Conservation (phyloP, 1,140 invertebrate species). For the Plectus sambesii region DNA sequence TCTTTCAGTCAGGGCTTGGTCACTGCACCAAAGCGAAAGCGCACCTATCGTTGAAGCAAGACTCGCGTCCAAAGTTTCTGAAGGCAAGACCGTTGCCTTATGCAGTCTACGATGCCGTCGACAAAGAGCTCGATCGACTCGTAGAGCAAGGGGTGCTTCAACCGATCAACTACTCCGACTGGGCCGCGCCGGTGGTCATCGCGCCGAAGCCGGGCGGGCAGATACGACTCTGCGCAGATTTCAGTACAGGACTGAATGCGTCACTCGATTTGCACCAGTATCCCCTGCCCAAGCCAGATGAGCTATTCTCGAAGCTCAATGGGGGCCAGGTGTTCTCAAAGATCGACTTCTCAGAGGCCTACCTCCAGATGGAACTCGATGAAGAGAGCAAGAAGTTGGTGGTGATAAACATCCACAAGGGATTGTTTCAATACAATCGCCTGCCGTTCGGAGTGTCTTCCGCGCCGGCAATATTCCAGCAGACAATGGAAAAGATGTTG, state of each 20-base stretch:
- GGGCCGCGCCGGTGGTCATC: conserved; percentile 47
- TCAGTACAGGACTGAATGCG: conserved; percentile 35
- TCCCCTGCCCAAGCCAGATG: conserved; percentile 38
- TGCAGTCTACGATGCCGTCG: conserved; percentile 1
- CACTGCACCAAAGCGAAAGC: conserved; percentile 15
- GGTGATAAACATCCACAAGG: conserved; percentile 26
- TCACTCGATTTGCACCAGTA: conserved; percentile 19
- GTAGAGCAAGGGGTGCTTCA: conserved; percentile 38
- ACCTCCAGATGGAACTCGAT: conserved; percentile 27
- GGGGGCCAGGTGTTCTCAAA: conserved; percentile 35
- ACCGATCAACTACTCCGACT: conserved; percentile 44
- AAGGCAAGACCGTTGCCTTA: conserved; percentile 12
- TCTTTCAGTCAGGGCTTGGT: conserved; percentile 13
- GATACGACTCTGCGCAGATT: conserved; percentile 47
- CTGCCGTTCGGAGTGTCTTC: conserved; percentile 50
- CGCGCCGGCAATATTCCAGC: conserved; percentile 51
- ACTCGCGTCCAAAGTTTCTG: conserved; percentile 9
- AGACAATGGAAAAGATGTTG: conserved; percentile 48
- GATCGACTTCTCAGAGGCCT: conserved; percentile 34
- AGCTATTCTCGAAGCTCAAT: conserved; percentile 30
- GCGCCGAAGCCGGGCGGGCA: conserved; percentile 45
- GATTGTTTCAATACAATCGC: conserved; percentile 27
- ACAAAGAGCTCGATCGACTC: conserved; percentile 21
- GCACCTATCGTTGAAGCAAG: conserved; percentile 4
- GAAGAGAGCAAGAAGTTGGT: conserved; percentile 26